Base-by-base conservation (phyloP, 2,797 vertebrate species). In the Characodon lateralis region DNA sequence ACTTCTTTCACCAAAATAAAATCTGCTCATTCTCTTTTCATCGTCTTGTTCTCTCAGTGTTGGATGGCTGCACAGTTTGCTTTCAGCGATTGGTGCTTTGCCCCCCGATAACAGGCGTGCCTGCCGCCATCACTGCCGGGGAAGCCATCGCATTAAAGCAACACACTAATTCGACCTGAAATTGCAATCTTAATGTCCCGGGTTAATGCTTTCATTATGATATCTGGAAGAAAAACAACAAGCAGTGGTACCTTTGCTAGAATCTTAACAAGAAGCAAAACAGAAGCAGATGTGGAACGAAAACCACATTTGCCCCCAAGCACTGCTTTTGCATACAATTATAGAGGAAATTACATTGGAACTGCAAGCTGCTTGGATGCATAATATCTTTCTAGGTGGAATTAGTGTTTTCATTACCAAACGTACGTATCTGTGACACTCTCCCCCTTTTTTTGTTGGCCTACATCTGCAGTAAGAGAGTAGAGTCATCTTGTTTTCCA, bases 331-430 rank as follows among this genome's bases (percentile, higher is more conserved):
- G 82, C 89, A 85, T 85, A 89, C 85, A 81, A 91, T 89, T 85
- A 89, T 71, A 77, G 80, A 73, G 83, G 77, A 92, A 91, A 91
- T 89, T 80, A 83, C 65, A 78, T 72, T 65, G 80, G 78, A 80
- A 87, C 73, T 69, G 28, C 79, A 85, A 87, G 88, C 79, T 86
- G 84, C 87, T 83, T 82, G 74, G 80, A 84, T 88, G 89, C 88
- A 81, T 83, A 83, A 85, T 89, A 73, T 89, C 81, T 87, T 90
- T 88, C 86, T 85, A 84, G 84, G 56, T 85, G 78, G 86, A 87
- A 91, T 89, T 89, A 90, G 85, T 82, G 86, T 91, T 92, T 92
- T 91, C 90, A 88, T 93, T 92, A 90, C 80, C 79, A 85, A 86
- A 35, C 90, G 85, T 81, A 59, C 14, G 78, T 69, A 82, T 89